A percentile compares a stretch with the other conserved stretches of the same genome.
phyloP scores from a whole-genome alignment of 2,113 vertebrate species.

The Amblyopsis rosae region DNA sequence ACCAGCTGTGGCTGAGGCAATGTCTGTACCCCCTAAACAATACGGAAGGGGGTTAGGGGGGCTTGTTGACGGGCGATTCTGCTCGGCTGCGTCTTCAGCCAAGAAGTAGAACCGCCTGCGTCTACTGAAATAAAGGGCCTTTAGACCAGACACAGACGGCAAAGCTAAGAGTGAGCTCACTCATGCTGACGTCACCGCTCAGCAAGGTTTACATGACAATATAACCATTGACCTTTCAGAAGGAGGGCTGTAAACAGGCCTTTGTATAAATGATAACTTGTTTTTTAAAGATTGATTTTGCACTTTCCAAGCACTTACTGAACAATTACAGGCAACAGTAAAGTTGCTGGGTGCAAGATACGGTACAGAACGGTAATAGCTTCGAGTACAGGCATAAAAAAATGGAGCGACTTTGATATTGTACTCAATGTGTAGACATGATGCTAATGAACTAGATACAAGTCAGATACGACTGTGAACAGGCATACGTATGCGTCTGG shows the following conservation, averaged over 20 bases:
- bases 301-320: background rate
- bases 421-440: no score
- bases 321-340: background rate
- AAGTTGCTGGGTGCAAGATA: background rate
- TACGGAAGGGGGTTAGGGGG: background rate
- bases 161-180: slow-evolving; percentile 36
- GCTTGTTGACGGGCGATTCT: background rate
- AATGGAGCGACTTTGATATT: background rate
- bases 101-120: slow-evolving; percentile 47
- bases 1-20: no score
- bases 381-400: background rate
- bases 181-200: slow-evolving; percentile 24
- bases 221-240: slow-evolving; percentile 30
- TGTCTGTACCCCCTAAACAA: slow-evolving; percentile 4
- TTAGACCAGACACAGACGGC: slow-evolving; percentile 22
- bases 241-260: slow-evolving; percentile 10
- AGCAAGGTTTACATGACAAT: slow-evolving; percentile 32
- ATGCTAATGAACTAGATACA: no score
- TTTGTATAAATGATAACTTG: background rate
- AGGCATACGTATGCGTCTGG: no score
- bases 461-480: no score
- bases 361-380: background rate
- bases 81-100: background rate
- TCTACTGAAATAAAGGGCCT: slow-evolving; percentile 45
- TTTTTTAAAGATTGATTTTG: slow-evolving; percentile 4